Percentiles rank a stretch among this genome's conserved stretches.
Evolutionary conservation across 53 echinoderm and acorn worm genomes (phyloP).

Genomic region (Hippasteria phrygiana): DNA sequence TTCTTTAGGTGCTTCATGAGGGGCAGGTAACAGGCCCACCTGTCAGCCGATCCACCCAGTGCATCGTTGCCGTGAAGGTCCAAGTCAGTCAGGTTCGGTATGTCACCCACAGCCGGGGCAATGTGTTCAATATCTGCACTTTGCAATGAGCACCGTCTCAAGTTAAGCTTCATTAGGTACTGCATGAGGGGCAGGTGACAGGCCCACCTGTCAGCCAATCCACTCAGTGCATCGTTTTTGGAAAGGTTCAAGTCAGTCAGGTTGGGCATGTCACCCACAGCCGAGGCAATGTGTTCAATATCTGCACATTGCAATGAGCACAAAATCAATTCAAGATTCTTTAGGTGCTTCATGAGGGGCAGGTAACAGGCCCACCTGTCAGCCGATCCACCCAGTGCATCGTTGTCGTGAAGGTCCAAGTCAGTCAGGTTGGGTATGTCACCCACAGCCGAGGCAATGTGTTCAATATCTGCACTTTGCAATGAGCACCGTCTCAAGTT

Average conservation of each 20-base stretch:
- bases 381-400: constrained; percentile 14
- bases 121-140: neutral
- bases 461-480: neutral
- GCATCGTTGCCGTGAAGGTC: neutral
- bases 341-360: neutral
- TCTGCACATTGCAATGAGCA: constrained; percentile 24
- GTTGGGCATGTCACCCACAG: neutral
- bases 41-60: no score
- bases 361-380: constrained; percentile 1
- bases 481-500: neutral
- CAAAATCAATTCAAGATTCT: neutral
- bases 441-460: neutral
- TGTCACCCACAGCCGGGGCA: neutral
- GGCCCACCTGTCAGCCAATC: neutral
- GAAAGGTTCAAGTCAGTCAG: constrained; percentile 4
- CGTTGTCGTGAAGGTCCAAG: constrained; percentile 5
- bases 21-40: no score
- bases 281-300: constrained; percentile 5
- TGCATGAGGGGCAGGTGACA: neutral
- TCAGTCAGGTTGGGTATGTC: neutral
- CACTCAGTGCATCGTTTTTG: neutral
- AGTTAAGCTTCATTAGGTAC: constrained; percentile 10
- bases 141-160: neutral
- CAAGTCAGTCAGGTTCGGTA: neutral
- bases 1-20: no score